Percentiles rank a stretch among this genome's conserved stretches.
Conservation (phyloP, 2,797 vertebrate species). For the Ambastaia sidthimunki region DNA sequence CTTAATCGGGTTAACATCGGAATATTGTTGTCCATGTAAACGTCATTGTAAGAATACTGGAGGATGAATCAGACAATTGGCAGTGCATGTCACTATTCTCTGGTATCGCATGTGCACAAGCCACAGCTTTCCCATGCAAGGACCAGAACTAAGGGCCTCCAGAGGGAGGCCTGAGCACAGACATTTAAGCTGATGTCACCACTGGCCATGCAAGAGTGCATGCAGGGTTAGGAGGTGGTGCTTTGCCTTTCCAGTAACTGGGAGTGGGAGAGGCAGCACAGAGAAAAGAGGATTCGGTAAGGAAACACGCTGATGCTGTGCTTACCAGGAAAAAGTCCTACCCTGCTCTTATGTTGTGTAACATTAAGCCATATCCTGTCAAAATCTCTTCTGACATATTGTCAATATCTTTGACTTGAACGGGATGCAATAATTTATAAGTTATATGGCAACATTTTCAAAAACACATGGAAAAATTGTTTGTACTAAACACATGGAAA, state of each 20-base stretch:
- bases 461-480: too few species aligned
- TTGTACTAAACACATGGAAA: too few species aligned
- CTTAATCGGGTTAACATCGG: too few species aligned
- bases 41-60: conserved; percentile 7
- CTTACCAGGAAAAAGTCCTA: background rate
- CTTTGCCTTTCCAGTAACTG: conserved; percentile 15
- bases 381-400: too few species aligned
- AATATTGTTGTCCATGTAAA: too few species aligned
- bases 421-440: too few species aligned
- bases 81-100: conserved; percentile 4
- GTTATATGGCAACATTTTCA: too few species aligned
- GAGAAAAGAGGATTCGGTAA: background rate
- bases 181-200: conserved; percentile 53
- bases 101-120: conserved; percentile 50
- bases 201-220: conserved; percentile 50
- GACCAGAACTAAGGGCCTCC: conserved; percentile 23
- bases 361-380: too few species aligned
- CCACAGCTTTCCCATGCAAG: conserved; percentile 45
- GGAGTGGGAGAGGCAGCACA: conserved; percentile 2
- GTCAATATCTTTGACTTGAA: too few species aligned
- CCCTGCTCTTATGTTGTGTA: too few species aligned
- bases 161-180: conserved; percentile 36
- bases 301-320: conserved; percentile 4
- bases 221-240: conserved; percentile 44
- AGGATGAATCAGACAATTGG: conserved; percentile 32